Conservation (phyloP, 2,888 invertebrate species). For the Drosophila percnosoma region DNA sequence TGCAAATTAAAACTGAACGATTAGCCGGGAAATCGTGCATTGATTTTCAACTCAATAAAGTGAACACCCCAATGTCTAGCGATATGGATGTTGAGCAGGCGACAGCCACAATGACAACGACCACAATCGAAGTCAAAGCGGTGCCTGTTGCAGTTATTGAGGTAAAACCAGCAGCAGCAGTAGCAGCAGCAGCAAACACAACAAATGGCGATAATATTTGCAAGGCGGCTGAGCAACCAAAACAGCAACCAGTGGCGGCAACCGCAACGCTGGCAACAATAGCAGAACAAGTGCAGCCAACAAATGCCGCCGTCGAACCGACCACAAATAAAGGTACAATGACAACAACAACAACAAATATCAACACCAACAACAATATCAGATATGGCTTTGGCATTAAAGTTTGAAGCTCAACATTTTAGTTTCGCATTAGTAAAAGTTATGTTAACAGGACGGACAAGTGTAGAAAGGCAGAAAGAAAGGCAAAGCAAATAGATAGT, state of each 20-base stretch:
- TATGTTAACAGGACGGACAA: conserved; percentile 42
- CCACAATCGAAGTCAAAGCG: conserved; percentile 54
- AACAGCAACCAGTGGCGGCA: conserved; percentile 48
- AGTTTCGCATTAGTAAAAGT: conserved; percentile 71
- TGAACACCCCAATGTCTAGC: conserved; percentile 55
- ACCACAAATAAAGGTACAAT: conserved; percentile 62
- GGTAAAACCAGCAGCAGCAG: conserved; percentile 31
- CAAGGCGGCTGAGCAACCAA: conserved; percentile 33
- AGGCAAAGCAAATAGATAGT: conserved; percentile 12
- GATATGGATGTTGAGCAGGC: conserved; percentile 73
- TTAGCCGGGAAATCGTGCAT: conserved; percentile 37
- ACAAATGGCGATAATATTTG: conserved; percentile 64
- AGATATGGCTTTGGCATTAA: conserved; percentile 28
- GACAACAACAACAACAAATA: conserved; percentile 26
- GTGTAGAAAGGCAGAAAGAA: conserved; percentile 26
- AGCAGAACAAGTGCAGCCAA: conserved; percentile 65
- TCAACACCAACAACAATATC: conserved; percentile 11
- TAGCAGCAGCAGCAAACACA: conserved; percentile 25
- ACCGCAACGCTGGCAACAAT: conserved; percentile 45
- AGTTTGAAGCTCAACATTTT: conserved; percentile 37
- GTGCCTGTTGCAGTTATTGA: conserved; percentile 50
- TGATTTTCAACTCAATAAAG: conserved; percentile 39
- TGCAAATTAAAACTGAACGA: conserved; percentile 33
- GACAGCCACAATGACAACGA: conserved; percentile 35
- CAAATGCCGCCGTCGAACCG: conserved; percentile 35